Evolutionary conservation across 2,888 invertebrate species (phyloP).

Genomic region (Plagodis dolabraria): DNA sequence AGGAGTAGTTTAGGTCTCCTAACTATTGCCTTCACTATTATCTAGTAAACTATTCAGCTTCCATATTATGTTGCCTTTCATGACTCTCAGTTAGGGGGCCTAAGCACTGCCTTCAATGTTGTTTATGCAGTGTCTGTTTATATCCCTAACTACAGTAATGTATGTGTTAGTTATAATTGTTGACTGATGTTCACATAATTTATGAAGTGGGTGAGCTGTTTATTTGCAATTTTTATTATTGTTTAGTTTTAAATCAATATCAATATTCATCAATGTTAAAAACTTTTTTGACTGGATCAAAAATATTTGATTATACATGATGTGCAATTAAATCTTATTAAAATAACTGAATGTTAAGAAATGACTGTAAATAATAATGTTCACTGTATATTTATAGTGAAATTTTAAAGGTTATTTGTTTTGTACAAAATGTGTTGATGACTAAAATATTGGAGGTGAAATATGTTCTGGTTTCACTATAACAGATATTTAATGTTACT

Average conservation of each 20-base stretch:
- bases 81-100: neutral
- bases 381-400: conserved; percentile 56
- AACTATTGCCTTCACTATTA: neutral
- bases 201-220: conserved; percentile 65
- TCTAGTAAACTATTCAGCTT: conserved; percentile 1
- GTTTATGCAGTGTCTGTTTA: conserved; percentile 26
- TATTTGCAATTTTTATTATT: conserved; percentile 62
- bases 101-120: conserved; percentile 5
- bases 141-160: conserved; percentile 25
- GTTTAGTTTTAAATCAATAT: conserved; percentile 47
- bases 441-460: conserved; percentile 48
- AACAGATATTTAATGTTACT: conserved; percentile 33
- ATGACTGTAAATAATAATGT: conserved; percentile 58
- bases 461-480: conserved; percentile 42
- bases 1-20: neutral
- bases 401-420: conserved; percentile 55
- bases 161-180: conserved; percentile 44
- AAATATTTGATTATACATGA: conserved; percentile 70
- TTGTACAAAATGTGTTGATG: conserved; percentile 63
- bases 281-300: conserved; percentile 80
- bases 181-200: conserved; percentile 78
- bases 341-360: conserved; percentile 51
- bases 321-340: conserved; percentile 72
- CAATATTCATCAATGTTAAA: conserved; percentile 33
- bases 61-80: neutral